Conservation (phyloP, 2,797 vertebrate species). For the Darevskia nairensis region DNA sequence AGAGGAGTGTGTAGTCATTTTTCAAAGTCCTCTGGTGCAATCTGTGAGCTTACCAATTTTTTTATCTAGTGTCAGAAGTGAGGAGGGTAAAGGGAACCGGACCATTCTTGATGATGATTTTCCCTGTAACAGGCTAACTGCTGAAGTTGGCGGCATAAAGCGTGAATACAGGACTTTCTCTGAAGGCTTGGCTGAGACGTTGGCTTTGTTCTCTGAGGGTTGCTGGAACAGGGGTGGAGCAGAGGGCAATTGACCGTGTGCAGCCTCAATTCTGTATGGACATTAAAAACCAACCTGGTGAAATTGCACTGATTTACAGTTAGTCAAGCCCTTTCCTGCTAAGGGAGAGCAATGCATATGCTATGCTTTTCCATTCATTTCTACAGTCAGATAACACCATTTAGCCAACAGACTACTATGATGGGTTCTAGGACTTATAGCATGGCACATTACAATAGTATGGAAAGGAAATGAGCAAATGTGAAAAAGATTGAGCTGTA, state of each 20-base stretch:
- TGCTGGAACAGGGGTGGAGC: not conserved
- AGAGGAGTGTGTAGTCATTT: not conserved
- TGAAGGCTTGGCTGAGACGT: not conserved
- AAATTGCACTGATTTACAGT: slow-evolving; percentile 11
- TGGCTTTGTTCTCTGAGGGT: not conserved
- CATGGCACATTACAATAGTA: not conserved
- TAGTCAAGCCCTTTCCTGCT: not conserved
- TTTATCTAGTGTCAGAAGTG: not conserved
- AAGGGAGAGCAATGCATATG: not conserved
- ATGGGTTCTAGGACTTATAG: not conserved
- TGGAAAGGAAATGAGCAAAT: not conserved
- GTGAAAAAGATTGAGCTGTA: too few species aligned
- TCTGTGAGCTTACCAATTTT: slow-evolving; percentile 34
- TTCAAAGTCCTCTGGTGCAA: too few species aligned
- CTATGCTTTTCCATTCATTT: not conserved
- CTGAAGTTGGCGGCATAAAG: slow-evolving; percentile 5
- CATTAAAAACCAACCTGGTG: slow-evolving; percentile 4
- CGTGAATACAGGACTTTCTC: not conserved
- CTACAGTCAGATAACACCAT: not conserved
- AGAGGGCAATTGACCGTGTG: not conserved
- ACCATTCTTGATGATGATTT: not conserved
- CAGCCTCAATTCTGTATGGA: not conserved
- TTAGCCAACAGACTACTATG: not conserved
- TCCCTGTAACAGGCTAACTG: not conserved
- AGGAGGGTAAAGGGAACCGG: not conserved